phyloP scores from a whole-genome alignment of 2,888 invertebrate genomes.

The Rambutsinella grinnellia region DNA sequence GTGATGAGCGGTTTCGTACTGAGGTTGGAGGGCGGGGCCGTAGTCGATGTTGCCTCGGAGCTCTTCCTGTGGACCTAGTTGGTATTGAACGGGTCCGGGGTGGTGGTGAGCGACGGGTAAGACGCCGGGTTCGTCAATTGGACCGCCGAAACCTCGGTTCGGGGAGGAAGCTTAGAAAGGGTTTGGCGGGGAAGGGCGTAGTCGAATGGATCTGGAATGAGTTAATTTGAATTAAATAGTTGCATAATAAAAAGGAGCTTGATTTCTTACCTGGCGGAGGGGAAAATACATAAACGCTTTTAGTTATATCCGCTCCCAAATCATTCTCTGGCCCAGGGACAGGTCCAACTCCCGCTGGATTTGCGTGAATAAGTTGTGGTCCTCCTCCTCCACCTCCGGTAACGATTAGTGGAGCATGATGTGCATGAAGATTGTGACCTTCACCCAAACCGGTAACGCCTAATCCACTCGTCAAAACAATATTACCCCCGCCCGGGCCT shows the following conservation, averaged over 20 bases:
- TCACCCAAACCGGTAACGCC: slow-evolving; percentile 13
- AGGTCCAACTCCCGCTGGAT: background rate
- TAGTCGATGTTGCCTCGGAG: slow-evolving; percentile 40
- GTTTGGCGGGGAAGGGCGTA: slow-evolving; percentile 36
- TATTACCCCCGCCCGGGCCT: slow-evolving; percentile 7
- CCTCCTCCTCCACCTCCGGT: slow-evolving; percentile 3
- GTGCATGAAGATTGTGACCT: background rate
- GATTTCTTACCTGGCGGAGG: slow-evolving; percentile 36
- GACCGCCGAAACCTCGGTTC: slow-evolving; percentile 34
- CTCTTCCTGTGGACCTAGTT: slow-evolving; percentile 25
- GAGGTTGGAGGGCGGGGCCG: slow-evolving; percentile 20
- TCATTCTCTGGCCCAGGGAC: slow-evolving; percentile 13
- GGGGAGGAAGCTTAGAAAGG: slow-evolving; percentile 70
- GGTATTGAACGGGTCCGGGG: slow-evolving; percentile 20
- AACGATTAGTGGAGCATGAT: slow-evolving; percentile 16
- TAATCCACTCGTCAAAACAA: slow-evolving; percentile 7
- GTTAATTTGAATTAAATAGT: too few relatives aligned
- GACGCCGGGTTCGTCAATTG: slow-evolving; percentile 5
- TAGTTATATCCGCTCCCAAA: slow-evolving; percentile 70
- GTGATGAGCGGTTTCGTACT: slow-evolving; percentile 2
- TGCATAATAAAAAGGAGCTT: background rate
- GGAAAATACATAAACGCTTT: slow-evolving; percentile 48
- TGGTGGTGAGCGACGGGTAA: slow-evolving; percentile 18
- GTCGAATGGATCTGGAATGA: slow-evolving; percentile 50
- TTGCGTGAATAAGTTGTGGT: slow-evolving; percentile 4